Conservation (phyloP, 2,113 vertebrate genomes). For the Mirounga angustirostris region DNA sequence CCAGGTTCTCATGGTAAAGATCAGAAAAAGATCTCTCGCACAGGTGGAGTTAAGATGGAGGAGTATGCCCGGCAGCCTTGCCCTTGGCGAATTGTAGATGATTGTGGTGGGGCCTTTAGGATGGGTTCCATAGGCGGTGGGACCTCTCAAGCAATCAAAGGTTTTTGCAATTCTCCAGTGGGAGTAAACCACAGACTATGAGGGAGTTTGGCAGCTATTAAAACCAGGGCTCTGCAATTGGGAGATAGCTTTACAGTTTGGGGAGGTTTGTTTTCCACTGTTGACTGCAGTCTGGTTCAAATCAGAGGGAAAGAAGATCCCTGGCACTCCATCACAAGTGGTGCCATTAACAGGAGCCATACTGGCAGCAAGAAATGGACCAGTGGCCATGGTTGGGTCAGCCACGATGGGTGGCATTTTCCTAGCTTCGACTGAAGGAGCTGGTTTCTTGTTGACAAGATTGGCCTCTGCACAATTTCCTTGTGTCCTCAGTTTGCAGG, state of each 20-base stretch:
- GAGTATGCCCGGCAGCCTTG: constrained; percentile 58
- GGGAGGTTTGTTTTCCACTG: background rate
- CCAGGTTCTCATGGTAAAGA: background rate
- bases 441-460: constrained; percentile 89
- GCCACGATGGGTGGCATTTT: constrained; percentile 94
- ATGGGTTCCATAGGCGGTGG: constrained; percentile 96
- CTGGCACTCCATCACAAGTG: constrained; percentile 91
- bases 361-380: background rate
- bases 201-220: background rate
- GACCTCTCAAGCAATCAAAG: constrained; percentile 97
- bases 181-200: constrained; percentile 59
- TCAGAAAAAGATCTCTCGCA: background rate
- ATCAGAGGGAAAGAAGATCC: constrained; percentile 94
- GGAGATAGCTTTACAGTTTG: background rate
- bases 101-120: constrained; percentile 96
- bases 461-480: background rate
- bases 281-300: constrained; percentile 91
- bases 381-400: constrained; percentile 92
- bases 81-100: constrained; percentile 96
- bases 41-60: too few species aligned
- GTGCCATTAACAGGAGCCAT: background rate
- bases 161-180: constrained; percentile 95
- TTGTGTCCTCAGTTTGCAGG: constrained; percentile 92
- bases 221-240: background rate
- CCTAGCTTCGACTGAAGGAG: constrained; percentile 92